A percentile compares a stretch with the other conserved stretches of the same genome.
Evolutionary conservation across 1,140 invertebrate genomes (phyloP).

Genomic region (Cotesia vestalis): DNA sequence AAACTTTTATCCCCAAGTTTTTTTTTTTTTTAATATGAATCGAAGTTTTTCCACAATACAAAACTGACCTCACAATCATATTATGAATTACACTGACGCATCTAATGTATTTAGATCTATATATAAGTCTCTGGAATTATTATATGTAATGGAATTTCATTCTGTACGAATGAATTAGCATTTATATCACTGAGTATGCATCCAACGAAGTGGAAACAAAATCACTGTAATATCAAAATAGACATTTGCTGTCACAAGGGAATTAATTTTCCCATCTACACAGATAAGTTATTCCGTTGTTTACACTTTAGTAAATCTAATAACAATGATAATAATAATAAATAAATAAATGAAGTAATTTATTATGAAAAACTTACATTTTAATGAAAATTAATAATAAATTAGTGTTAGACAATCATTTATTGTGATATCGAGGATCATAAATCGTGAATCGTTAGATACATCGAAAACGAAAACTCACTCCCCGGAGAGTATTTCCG

Average conservation of each 20-base stretch:
- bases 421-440: not conserved
- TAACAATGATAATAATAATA: too few relatives aligned
- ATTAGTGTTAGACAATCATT: not conserved
- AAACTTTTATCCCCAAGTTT: too few relatives aligned
- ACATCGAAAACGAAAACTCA: conserved; percentile 18
- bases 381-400: not conserved
- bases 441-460: conserved; percentile 16
- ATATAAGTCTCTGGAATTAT: too few relatives aligned
- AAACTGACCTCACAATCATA: too few relatives aligned
- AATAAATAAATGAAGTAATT: not conserved
- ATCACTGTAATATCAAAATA: conserved; percentile 12
- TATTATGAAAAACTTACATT: not conserved
- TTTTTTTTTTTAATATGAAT: too few relatives aligned
- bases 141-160: conserved; percentile 1
- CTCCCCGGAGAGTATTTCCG: conserved; percentile 5
- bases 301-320: too few relatives aligned
- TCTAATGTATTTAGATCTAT: too few relatives aligned
- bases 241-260: not conserved
- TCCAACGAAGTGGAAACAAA: conserved; percentile 16
- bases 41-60: too few relatives aligned
- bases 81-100: too few relatives aligned
- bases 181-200: conserved; percentile 26
- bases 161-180: conserved; percentile 18
- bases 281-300: not conserved
- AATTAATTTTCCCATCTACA: not conserved